These are phyloP conservation scores for Gryllus bimaculatus DNA, from an alignment of 1,140 invertebrate genomes.

Conservation along the genomic window DNA sequence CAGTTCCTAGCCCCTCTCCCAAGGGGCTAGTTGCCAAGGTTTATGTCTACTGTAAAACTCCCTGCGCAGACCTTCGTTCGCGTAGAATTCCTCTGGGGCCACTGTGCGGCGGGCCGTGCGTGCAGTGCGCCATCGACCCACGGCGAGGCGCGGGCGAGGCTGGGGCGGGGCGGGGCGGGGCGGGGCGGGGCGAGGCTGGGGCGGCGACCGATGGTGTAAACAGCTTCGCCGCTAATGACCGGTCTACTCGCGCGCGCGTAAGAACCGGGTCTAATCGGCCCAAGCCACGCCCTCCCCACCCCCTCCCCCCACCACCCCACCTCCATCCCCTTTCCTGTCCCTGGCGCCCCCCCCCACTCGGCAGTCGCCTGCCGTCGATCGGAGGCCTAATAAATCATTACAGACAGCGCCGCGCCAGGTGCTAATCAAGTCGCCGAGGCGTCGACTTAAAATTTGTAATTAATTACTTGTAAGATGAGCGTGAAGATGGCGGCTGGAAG, in stretches of 20 bases:
- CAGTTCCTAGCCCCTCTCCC: too few relatives aligned
- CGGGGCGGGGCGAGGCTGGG: too few relatives aligned
- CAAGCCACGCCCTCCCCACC: neutral
- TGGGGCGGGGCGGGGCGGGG: too few relatives aligned
- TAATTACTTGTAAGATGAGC: constrained; percentile 5
- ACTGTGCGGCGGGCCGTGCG: too few relatives aligned
- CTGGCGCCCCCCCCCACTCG: neutral
- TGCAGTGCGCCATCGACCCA: neutral
- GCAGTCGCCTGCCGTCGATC: neutral
- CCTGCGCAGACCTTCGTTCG: too few relatives aligned
- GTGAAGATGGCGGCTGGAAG: neutral
- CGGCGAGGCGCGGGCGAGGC: too few relatives aligned
- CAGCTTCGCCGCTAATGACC: constrained; percentile 2
- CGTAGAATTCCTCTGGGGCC: too few relatives aligned
- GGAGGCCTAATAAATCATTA: neutral
- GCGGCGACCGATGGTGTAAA: neutral
- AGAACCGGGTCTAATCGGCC: neutral
- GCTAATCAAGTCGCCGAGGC: neutral
- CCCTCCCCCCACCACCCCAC: too few relatives aligned
- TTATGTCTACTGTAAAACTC: too few relatives aligned
- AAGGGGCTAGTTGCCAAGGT: too few relatives aligned
- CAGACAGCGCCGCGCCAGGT: neutral
- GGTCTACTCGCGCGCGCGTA: neutral
- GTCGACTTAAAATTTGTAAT: neutral
- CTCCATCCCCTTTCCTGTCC: neutral